These are phyloP conservation scores for Sebastes nivosus DNA, from an alignment of 2,797 vertebrate genomes.

Conservation along the genomic window DNA sequence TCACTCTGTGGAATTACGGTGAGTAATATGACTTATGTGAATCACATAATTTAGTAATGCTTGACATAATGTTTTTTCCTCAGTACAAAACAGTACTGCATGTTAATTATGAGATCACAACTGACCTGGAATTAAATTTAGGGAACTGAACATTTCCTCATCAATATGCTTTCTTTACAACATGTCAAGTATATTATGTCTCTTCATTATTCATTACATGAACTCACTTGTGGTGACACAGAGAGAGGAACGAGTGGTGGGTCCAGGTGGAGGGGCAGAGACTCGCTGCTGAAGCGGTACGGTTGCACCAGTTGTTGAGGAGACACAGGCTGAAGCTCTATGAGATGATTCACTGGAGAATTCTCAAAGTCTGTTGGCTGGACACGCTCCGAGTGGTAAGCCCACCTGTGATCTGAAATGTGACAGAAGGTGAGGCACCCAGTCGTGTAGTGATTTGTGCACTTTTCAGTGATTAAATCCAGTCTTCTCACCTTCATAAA, in stretches of 20 bases:
- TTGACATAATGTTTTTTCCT: neutral
- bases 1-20: conserved; percentile 78
- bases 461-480: neutral
- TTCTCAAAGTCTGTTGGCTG: conserved; percentile 87
- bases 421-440: neutral
- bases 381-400: conserved; percentile 85
- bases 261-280: conserved; percentile 86
- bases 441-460: neutral
- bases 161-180: neutral
- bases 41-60: neutral
- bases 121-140: neutral
- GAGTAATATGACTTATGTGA: conserved; percentile 69
- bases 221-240: conserved; percentile 76
- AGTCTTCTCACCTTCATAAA: conserved; percentile 87
- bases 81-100: neutral
- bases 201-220: neutral
- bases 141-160: neutral
- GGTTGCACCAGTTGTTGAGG: conserved; percentile 89
- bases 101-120: neutral
- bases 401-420: conserved; percentile 89
- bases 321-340: conserved; percentile 92
- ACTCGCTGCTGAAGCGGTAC: conserved; percentile 89
- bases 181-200: neutral
- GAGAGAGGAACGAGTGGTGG: conserved; percentile 82
- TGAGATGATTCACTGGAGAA: conserved; percentile 89